These are phyloP conservation scores for Onthophagus sagittarius DNA, from an alignment of 2,888 invertebrate species.

Conservation along the genomic window DNA sequence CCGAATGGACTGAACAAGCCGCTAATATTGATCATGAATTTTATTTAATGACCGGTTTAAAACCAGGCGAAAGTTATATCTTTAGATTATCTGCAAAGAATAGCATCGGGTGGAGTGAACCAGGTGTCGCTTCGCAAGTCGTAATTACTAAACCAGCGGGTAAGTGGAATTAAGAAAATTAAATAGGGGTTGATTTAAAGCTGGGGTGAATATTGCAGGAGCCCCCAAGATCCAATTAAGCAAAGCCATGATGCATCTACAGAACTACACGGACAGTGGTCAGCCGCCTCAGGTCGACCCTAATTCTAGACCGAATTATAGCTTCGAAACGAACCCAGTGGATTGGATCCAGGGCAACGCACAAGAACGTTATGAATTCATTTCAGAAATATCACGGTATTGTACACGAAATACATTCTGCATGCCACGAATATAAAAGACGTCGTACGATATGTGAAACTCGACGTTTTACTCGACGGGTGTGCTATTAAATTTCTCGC, in stretches of 20 bases:
- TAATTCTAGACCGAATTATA: conserved; percentile 66
- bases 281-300: conserved; percentile 63
- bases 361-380: conserved; percentile 76
- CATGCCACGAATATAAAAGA: background rate
- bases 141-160: conserved; percentile 65
- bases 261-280: conserved; percentile 80
- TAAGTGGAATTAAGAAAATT: conserved; percentile 26
- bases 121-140: conserved; percentile 76
- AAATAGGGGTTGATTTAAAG: background rate
- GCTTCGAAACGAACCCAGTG: conserved; percentile 67
- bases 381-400: conserved; percentile 72
- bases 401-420: background rate
- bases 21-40: conserved; percentile 93
- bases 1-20: conserved; percentile 82
- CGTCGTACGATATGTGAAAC: background rate
- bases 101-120: conserved; percentile 90
- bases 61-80: conserved; percentile 77
- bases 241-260: conserved; percentile 78
- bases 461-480: background rate
- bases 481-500: background rate
- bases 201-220: conserved; percentile 41
- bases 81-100: conserved; percentile 88
- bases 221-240: conserved; percentile 73
- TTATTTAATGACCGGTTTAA: conserved; percentile 74
- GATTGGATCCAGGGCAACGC: conserved; percentile 69